A percentile compares a stretch with the other conserved stretches of the same genome.
phyloP scores from a whole-genome alignment of 2,888 invertebrate genomes.

The Pachliopta kotzebuea region DNA sequence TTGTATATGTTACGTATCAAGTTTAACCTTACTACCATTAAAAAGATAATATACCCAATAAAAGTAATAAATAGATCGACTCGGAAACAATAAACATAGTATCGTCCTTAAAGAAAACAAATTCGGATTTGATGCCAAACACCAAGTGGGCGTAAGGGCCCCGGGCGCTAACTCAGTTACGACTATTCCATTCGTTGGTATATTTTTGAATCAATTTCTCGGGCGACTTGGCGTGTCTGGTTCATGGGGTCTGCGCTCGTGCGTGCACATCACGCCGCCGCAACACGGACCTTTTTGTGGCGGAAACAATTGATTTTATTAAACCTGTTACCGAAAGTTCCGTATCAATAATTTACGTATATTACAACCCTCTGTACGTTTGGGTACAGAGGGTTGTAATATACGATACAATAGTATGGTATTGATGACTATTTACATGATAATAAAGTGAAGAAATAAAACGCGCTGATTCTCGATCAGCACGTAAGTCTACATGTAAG shows the following conservation, averaged over 20 bases:
- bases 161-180: slow-evolving; percentile 45
- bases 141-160: slow-evolving; percentile 41
- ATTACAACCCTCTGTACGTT: too few species aligned
- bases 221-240: slow-evolving; percentile 42
- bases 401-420: too few species aligned
- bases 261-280: slow-evolving; percentile 39
- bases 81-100: too few species aligned
- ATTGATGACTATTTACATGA: too few species aligned
- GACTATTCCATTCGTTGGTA: slow-evolving; percentile 49
- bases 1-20: too few species aligned
- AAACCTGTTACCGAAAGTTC: slow-evolving; percentile 17
- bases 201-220: slow-evolving; percentile 52
- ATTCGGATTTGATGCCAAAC: slow-evolving; percentile 31
- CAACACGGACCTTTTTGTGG: slow-evolving; percentile 27
- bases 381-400: too few species aligned
- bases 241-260: slow-evolving; percentile 38
- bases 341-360: slow-evolving; percentile 5
- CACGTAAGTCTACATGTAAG: too few species aligned
- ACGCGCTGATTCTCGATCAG: too few species aligned
- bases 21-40: too few species aligned
- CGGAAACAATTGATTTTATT: slow-evolving; percentile 31
- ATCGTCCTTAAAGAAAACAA: background rate
- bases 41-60: too few species aligned
- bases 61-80: too few species aligned
- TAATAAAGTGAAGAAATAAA: too few species aligned